Percentiles rank a stretch among this genome's conserved stretches.
These are phyloP conservation scores for Coluber constrictor DNA, from an alignment of 2,797 vertebrate genomes.

Conservation along the genomic window DNA sequence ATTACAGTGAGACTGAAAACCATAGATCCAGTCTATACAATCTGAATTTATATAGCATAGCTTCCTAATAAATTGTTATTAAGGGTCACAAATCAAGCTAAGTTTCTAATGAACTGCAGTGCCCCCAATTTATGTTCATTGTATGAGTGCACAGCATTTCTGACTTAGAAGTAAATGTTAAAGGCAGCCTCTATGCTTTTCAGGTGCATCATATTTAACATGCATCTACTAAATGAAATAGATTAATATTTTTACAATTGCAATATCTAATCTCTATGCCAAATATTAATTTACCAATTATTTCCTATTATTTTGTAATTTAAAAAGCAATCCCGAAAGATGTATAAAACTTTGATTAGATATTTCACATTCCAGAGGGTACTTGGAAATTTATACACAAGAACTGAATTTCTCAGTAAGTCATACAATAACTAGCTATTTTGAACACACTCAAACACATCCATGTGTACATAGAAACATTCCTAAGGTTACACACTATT, in stretches of 20 bases:
- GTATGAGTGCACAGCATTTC: not conserved
- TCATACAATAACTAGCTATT: not conserved
- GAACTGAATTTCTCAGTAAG: not conserved
- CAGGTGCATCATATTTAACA: not conserved
- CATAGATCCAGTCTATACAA: not conserved
- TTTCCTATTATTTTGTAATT: not conserved
- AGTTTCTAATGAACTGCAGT: slow-evolving; percentile 12
- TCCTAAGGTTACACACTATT: not conserved
- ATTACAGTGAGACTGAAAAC: slow-evolving; percentile 10
- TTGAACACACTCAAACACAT: not conserved
- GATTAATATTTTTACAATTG: not conserved
- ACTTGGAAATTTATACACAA: not conserved
- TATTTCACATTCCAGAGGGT: not conserved
- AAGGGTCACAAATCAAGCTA: not conserved
- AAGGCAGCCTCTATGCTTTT: not conserved
- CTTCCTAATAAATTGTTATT: slow-evolving; percentile 26
- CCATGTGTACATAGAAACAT: not conserved
- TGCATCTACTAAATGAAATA: not conserved
- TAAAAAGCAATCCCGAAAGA: not conserved
- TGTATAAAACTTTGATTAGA: slow-evolving; percentile 6
- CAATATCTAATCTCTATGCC: not conserved
- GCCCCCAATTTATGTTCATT: not conserved
- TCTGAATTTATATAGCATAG: slow-evolving; percentile 27
- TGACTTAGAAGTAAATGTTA: not conserved
- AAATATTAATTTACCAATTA: slow-evolving; percentile 15